Conservation (phyloP, 2,888 invertebrate species). For the Holacanthella duospinosa region DNA sequence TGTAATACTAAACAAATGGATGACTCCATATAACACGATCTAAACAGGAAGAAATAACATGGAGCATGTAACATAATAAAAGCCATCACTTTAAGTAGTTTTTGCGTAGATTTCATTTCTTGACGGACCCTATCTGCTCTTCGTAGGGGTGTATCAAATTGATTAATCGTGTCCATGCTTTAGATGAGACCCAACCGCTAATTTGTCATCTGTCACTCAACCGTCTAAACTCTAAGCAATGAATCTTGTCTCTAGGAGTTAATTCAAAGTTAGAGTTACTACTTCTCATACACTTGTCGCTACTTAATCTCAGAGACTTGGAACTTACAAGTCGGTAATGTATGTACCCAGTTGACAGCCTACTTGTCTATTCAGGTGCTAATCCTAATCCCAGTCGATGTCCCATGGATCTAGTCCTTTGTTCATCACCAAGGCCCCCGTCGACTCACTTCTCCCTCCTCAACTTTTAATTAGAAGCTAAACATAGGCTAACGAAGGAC, state of each 20-base stretch:
- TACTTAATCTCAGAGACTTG: background rate
- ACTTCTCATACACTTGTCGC: background rate
- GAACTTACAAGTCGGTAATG: background rate
- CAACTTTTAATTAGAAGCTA: background rate
- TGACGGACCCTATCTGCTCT: too few species aligned
- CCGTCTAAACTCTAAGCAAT: conserved; percentile 11
- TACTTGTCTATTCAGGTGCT: too few species aligned
- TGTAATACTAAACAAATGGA: too few species aligned
- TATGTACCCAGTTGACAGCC: too few species aligned
- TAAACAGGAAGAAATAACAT: too few species aligned
- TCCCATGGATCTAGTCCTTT: too few species aligned
- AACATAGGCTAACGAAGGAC: background rate
- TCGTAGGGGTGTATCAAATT: conserved; percentile 12
- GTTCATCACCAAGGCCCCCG: background rate
- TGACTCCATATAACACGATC: too few species aligned
- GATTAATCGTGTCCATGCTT: conserved; percentile 36
- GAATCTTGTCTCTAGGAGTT: background rate
- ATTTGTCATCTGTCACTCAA: conserved; percentile 38
- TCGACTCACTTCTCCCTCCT: background rate
- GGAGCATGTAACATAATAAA: too few species aligned
- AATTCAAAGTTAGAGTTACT: background rate
- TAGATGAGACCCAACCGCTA: conserved; percentile 31
- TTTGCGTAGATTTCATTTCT: too few species aligned
- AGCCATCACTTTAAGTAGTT: too few species aligned
- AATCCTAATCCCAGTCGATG: too few species aligned